These are phyloP conservation scores for Elgaria multicarinata DNA, from an alignment of 2,113 vertebrate genomes.

Conservation along the genomic window DNA sequence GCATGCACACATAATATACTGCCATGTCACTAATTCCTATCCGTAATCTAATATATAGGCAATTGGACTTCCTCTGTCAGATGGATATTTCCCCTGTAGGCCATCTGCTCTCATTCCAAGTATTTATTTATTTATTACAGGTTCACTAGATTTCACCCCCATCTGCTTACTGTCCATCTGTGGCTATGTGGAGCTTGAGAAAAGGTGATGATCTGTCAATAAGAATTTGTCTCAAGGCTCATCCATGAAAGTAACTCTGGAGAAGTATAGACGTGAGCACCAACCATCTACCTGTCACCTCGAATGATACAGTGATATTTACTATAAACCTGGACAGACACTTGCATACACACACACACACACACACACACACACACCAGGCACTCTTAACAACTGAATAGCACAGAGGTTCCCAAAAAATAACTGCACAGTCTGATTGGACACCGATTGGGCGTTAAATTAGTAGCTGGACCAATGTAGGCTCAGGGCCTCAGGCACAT, in stretches of 20 bases:
- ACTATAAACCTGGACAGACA: fast-evolving
- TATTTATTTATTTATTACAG: neutral
- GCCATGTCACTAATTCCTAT: conserved; percentile 16
- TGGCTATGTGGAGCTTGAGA: neutral
- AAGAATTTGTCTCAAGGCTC: fast-evolving
- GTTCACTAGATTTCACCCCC: neutral
- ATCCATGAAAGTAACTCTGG: neutral
- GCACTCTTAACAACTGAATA: fast-evolving
- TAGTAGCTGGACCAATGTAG: neutral
- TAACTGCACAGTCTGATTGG: neutral
- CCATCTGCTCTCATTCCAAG: fast-evolving
- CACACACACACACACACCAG: neutral
- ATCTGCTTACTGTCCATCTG: neutral
- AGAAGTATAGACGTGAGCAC: fast-evolving
- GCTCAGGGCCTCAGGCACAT: neutral
- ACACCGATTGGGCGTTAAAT: neutral
- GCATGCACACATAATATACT: neutral
- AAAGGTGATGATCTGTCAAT: neutral
- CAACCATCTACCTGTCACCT: fast-evolving
- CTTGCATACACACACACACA: no score
- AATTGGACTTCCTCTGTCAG: neutral
- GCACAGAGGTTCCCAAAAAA: neutral
- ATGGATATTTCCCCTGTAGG: neutral
- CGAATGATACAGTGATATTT: fast-evolving
- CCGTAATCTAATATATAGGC: neutral